phyloP scores from a whole-genome alignment of 2,113 vertebrate species.

The Hydrolagus affinis region DNA sequence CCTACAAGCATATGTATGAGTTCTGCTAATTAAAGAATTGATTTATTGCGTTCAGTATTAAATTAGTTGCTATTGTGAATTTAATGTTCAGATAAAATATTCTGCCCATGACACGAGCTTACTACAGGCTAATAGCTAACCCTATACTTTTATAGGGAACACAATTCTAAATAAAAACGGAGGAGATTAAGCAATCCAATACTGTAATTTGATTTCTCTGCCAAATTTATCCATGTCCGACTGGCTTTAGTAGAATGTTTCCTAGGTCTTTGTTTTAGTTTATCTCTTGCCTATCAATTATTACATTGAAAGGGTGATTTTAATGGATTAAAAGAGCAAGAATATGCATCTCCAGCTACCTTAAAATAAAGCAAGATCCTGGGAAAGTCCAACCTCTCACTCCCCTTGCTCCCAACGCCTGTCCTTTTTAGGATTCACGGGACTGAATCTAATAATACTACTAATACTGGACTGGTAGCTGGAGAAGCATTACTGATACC shows the following conservation, averaged over 20 bases:
- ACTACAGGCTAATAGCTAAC: neutral
- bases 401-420: too few relatives aligned
- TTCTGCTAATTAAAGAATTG: neutral
- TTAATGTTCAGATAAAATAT: neutral
- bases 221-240: neutral
- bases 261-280: neutral
- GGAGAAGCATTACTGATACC: too few relatives aligned
- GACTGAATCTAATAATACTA: too few relatives aligned
- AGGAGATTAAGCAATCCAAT: neutral
- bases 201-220: neutral
- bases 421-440: too few relatives aligned
- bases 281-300: neutral
- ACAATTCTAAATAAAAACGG: neutral
- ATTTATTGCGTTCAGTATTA: neutral
- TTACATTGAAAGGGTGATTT: neutral
- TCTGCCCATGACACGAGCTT: neutral
- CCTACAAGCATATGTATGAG: neutral
- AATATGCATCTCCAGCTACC: neutral
- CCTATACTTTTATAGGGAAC: neutral
- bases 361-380: too few relatives aligned
- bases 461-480: too few relatives aligned
- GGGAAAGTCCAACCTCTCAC: too few relatives aligned
- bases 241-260: neutral
- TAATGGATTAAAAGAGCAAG: neutral
- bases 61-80: conserved; percentile 2